Evolutionary conservation across 2,797 vertebrate species (phyloP), one percentile per base, ranked within the genome.

Genomic region (Pangasius sanitwongsei): DNA sequence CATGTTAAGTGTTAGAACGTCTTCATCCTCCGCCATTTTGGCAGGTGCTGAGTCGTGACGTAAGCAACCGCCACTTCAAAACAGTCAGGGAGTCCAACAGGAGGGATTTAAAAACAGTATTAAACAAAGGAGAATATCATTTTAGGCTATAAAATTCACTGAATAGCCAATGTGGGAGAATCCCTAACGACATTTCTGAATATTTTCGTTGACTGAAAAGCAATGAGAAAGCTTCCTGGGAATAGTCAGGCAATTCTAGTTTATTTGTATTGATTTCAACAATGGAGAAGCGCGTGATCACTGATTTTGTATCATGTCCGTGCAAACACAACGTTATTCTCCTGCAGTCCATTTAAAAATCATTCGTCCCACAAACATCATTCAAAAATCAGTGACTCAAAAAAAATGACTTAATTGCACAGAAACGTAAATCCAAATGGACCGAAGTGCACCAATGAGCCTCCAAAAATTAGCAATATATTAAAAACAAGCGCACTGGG

Each of bases 341-440:
- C 88, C 86, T 63, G 67, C 90, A 91, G 92, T 92, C 91, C 91
- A 88, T 69, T 89, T 34, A 89, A 92, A 92, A 92, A 88, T 50
- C 41, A 84, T 67, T 20, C 41, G 88, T 86, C 88, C 72, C 85
- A 63, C 72, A 69, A 78, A 50, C 48, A 86, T 87, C 61, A 53
- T 77, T 91, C 85, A 89, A 91, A 91, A 93, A 89, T 81, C 53
- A 37, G 53, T n/a, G 7, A 81, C 53, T 23, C 8, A 84, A 53
- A 69, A 85, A 67, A 55, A 69, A 69, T 16, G 15, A 55, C 55
- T 61, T 37, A 37, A 61, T 25, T 61, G 55, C 57, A 63, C 5
- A 67, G 34, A 20, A 57, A 18, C 31, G 4, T 90, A 55, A 91
- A 90, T 89, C 91, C 37, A 85, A 91, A 90, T 87, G 50, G 86